Evolutionary conservation across 2,113 vertebrate genomes (phyloP), one percentile per base, ranked within the genome.

Genomic region (Osmerus eperlanus): DNA sequence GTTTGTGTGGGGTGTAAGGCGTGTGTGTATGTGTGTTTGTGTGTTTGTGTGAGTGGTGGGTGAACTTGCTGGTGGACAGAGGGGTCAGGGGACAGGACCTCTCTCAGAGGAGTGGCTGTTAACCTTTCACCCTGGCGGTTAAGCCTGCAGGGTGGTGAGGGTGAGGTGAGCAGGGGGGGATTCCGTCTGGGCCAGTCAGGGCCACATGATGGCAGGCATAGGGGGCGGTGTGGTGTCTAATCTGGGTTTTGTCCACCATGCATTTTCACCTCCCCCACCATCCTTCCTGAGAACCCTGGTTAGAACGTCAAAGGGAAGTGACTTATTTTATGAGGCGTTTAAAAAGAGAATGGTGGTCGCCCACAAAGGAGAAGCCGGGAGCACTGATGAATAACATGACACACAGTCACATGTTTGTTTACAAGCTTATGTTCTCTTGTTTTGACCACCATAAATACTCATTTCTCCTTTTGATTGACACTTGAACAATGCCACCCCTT

Each of bases 81-180:
- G 60, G 83, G 90, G 89, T 92, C 92, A 92, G 85, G 90, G 94
- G 91, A 93, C 92, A 85, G 78, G 82, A 86, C 83, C 91, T 93
- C 84, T 92, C 85, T 90, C 85, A 87, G 85, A 91, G 85, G 88
- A 91, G 89, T 87, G 89, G 84, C 89, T 88, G 89, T 83, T 92
- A 88, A 94, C 89, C 75, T 84, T 81, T 87, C 82, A 88, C 89
- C 89, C 77, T 67, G 52, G 75, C 81, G 89, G 90, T 90, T 90
- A 87, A 89, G 90, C 86, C 88, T 85, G 81, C 83, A 84, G 91
- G 88, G 89, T 84, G 77, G 85, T 85, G 83, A 41, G 63, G 18
- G 3, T 19, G 25, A 16, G 71, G 83, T 62, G 56, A 72, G 55
- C 72, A 64, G 70, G 77, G 75, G 68, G 75, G 78, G 51, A 3